Evolutionary conservation across 2,113 vertebrate genomes (phyloP).

Genomic region (mouse (Mus musculus)): GRCm39 chr3:79227001-79227500

Average conservation of each 20-base stretch:
- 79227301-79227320: no score
- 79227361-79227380: background rate
- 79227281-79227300: background rate
- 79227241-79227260: background rate
- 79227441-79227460: background rate
- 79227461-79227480: rapidly evolving
- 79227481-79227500: background rate
- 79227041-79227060: background rate
- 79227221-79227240: no score
- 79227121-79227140: background rate
- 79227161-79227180: background rate
- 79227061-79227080: background rate
- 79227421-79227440: no score
- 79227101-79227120: no score
- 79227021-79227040: background rate
- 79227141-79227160: background rate
- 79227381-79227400: no score
- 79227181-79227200: background rate
- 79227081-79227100: background rate
- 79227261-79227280: background rate
- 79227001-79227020: background rate
- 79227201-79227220: background rate
- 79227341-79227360: background rate
- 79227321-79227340: no score
- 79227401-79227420: background rate